Conservation (phyloP, 2,113 vertebrate species). For the Sula dactylatra region DNA sequence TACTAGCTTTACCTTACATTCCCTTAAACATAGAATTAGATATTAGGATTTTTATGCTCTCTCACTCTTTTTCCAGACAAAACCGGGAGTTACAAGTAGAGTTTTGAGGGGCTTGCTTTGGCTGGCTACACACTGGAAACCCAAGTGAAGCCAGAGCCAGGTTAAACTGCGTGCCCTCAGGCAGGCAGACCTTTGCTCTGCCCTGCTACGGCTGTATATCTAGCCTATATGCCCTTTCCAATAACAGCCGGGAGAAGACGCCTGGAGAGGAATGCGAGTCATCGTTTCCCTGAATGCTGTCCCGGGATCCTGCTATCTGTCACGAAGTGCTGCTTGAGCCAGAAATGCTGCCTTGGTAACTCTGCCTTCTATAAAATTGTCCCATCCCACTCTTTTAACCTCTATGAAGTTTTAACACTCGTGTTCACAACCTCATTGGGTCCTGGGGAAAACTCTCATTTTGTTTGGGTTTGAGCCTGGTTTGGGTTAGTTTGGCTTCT, state of each 20-base stretch:
- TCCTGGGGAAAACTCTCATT: neutral
- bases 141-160: neutral
- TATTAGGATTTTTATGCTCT: neutral
- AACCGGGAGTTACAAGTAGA: neutral
- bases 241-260: neutral
- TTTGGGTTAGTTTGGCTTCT: neutral
- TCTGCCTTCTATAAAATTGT: neutral
- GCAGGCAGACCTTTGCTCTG: neutral
- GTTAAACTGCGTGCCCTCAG: neutral
- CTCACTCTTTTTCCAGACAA: neutral
- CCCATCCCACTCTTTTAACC: neutral
- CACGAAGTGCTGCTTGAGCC: neutral
- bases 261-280: neutral
- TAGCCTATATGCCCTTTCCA: conserved; percentile 43
- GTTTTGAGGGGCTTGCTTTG: neutral
- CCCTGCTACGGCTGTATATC: conserved; percentile 31
- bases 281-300: neutral
- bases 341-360: neutral
- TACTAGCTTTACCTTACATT: neutral
- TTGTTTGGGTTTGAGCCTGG: neutral
- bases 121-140: neutral
- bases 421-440: neutral
- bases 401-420: neutral
- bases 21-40: neutral
- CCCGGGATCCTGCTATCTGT: neutral